Evolutionary conservation across 2,888 invertebrate species (phyloP).

Genomic region (Lingula anatina): DNA sequence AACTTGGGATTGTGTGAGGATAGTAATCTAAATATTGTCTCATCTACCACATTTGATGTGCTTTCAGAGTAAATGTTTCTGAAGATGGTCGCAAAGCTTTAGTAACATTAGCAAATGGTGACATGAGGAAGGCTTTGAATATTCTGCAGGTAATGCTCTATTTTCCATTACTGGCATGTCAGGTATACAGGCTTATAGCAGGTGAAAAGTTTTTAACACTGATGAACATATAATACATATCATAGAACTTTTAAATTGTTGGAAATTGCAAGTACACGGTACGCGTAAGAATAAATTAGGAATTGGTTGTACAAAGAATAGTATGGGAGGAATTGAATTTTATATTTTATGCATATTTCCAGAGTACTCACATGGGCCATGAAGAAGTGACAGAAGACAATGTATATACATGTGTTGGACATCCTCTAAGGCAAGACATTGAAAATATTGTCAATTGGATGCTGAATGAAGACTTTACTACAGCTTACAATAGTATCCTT

Average conservation of each 20-base stretch:
- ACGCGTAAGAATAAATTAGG: too few species aligned
- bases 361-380: conserved; percentile 89
- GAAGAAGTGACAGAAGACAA: conserved; percentile 81
- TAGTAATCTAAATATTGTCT: too few species aligned
- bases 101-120: conserved; percentile 84
- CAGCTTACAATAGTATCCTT: conserved; percentile 71
- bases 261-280: not conserved
- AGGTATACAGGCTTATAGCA: too few species aligned
- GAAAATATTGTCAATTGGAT: conserved; percentile 82
- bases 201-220: too few species aligned
- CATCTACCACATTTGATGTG: too few species aligned
- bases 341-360: too few species aligned
- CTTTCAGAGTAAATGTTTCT: conserved; percentile 69
- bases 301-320: too few species aligned
- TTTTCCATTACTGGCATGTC: too few species aligned
- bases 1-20: too few species aligned
- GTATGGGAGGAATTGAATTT: too few species aligned
- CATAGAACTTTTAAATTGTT: not conserved
- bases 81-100: conserved; percentile 87
- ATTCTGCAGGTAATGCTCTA: conserved; percentile 79
- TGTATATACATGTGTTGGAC: conserved; percentile 94
- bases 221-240: too few species aligned
- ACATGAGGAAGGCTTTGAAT: conserved; percentile 96
- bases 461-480: conserved; percentile 63
- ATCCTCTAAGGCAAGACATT: conserved; percentile 86